Evolutionary conservation across 2,888 invertebrate genomes (phyloP).

Genomic region (Myopa tessellatipennis): DNA sequence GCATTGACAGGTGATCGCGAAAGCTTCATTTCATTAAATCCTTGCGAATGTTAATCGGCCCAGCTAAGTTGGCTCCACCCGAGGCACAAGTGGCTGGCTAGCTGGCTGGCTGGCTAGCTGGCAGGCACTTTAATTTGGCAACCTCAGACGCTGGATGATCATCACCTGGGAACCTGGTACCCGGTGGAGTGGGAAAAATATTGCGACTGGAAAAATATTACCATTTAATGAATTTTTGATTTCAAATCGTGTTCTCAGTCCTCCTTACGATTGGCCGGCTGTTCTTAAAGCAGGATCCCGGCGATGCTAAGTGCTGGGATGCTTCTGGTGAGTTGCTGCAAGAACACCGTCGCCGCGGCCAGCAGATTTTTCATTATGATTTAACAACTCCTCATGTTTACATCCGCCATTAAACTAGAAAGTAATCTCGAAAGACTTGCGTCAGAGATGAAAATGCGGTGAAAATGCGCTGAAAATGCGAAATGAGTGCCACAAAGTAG

Average conservation of each 20-base stretch:
- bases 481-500: too few species aligned
- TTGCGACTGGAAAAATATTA: constrained; percentile 55
- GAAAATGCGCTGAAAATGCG: too few species aligned
- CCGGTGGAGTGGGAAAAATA: constrained; percentile 49
- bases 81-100: constrained; percentile 33
- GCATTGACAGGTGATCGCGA: constrained; percentile 60
- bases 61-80: not conserved
- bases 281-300: too few species aligned
- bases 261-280: too few species aligned
- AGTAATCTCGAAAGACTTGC: too few species aligned
- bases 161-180: constrained; percentile 25
- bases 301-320: too few species aligned
- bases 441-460: too few species aligned
- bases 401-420: too few species aligned
- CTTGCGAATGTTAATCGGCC: constrained; percentile 51
- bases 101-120: constrained; percentile 12
- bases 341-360: too few species aligned
- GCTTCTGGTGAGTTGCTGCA: too few species aligned
- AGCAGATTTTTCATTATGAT: too few species aligned
- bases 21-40: constrained; percentile 59
- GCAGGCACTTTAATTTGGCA: constrained; percentile 49
- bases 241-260: constrained; percentile 37
- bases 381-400: too few species aligned
- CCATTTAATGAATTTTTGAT: constrained; percentile 54
- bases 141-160: constrained; percentile 34